These are phyloP conservation scores for Sebastes cheni DNA, from an alignment of 2,797 vertebrate genomes.

Conservation along the genomic window DNA sequence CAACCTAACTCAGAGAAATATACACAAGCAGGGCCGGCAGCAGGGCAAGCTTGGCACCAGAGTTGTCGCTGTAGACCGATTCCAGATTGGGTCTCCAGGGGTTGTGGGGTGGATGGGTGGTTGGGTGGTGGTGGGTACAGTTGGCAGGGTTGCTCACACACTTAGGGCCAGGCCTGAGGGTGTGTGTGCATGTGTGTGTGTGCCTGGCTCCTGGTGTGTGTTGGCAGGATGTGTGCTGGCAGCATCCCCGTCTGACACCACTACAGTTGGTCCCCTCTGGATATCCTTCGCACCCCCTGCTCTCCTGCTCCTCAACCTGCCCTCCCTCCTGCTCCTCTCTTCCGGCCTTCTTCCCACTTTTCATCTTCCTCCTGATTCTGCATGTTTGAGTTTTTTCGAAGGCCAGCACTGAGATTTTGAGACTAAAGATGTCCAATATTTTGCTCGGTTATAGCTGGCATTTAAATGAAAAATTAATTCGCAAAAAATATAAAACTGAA, in stretches of 20 bases:
- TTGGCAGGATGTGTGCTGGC: constrained; percentile 65
- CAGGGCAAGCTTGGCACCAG: constrained; percentile 45
- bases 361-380: not conserved
- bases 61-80: constrained; percentile 30
- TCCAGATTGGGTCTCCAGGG: constrained; percentile 68
- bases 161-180: constrained; percentile 54
- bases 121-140: constrained; percentile 45
- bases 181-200: constrained; percentile 21
- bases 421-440: constrained; percentile 3
- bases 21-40: constrained; percentile 31
- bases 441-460: not conserved
- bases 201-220: constrained; percentile 48
- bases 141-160: constrained; percentile 61
- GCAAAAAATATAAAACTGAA: constrained; percentile 26
- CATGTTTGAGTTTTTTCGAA: not conserved
- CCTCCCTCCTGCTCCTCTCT: constrained; percentile 10
- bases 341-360: constrained; percentile 17
- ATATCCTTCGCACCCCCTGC: constrained; percentile 51
- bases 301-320: constrained; percentile 44
- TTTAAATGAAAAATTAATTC: constrained; percentile 45
- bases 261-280: constrained; percentile 69
- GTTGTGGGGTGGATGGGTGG: constrained; percentile 19
- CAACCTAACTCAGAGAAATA: constrained; percentile 24
- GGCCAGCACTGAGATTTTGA: not conserved
- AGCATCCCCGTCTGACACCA: constrained; percentile 69